Percentiles rank a stretch among this genome's conserved stretches.
Evolutionary conservation across 2,797 vertebrate genomes (phyloP).

Genomic region (Hippoglossus hippoglossus): DNA sequence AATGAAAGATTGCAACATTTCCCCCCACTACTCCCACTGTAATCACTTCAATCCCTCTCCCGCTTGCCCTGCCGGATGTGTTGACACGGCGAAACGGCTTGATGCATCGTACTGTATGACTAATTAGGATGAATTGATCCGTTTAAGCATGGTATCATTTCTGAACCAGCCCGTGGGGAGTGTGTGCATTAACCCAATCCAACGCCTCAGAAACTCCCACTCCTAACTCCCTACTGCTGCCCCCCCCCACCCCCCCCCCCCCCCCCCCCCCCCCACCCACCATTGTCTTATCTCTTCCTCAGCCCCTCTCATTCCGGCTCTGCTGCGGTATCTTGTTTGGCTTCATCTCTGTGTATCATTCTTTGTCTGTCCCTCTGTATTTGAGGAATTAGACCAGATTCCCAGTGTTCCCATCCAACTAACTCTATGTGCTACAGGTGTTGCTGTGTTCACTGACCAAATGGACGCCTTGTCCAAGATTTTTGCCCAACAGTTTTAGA

Average conservation of each 20-base stretch:
- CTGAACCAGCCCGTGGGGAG: conserved; percentile 80
- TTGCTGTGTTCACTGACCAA: conserved; percentile 50
- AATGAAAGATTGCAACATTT: conserved; percentile 80
- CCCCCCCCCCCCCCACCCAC: not conserved
- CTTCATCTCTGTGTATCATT: conserved; percentile 26
- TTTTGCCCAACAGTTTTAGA: conserved; percentile 20
- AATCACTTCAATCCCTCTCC: conserved; percentile 76
- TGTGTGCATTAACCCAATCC: conserved; percentile 75
- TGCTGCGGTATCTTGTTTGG: conserved; percentile 28
- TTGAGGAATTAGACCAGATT: conserved; percentile 34
- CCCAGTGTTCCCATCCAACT: conserved; percentile 28
- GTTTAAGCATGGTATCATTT: conserved; percentile 81
- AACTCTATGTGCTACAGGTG: conserved; percentile 62
- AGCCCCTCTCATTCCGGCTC: conserved; percentile 19
- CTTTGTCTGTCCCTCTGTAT: conserved; percentile 37
- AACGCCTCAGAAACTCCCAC: conserved; percentile 70
- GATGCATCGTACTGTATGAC: conserved; percentile 79
- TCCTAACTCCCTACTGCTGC: conserved; percentile 20
- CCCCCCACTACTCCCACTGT: conserved; percentile 66
- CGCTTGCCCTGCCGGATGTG: conserved; percentile 74
- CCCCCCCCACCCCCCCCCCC: not conserved
- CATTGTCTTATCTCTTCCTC: conserved; percentile 27
- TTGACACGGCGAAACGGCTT: conserved; percentile 75
- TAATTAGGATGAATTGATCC: conserved; percentile 85
- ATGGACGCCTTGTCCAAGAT: conserved; percentile 55